These are phyloP conservation scores for Plestiodon gilberti DNA, from an alignment of 2,113 vertebrate genomes.

Conservation along the genomic window DNA sequence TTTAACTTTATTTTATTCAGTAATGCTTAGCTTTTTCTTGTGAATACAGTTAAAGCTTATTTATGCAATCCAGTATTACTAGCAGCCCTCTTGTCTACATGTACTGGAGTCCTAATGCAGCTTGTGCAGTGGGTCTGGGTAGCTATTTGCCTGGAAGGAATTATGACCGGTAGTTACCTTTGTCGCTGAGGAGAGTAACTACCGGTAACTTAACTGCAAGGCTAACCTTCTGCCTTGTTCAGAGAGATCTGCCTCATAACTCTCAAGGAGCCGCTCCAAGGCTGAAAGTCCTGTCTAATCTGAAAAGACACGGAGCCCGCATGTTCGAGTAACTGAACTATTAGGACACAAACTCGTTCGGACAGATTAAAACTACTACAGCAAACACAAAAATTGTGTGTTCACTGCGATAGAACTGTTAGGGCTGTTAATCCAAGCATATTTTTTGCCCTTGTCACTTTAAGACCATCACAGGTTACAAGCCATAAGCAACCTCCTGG, in stretches of 20 bases:
- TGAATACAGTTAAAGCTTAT: background rate
- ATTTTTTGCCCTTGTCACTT: no score
- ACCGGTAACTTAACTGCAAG: no score
- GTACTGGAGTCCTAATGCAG: background rate
- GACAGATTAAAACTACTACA: background rate
- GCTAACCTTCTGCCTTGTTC: background rate
- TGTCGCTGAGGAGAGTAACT: background rate
- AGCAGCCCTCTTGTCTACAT: background rate
- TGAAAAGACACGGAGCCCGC: background rate
- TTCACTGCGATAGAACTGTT: no score
- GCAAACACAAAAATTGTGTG: background rate
- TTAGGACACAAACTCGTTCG: background rate
- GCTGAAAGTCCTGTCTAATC: background rate
- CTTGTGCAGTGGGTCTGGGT: background rate
- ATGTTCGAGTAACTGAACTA: background rate
- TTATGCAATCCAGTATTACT: background rate
- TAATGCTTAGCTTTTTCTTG: background rate
- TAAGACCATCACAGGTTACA: no score
- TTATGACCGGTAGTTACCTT: background rate
- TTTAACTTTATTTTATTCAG: background rate
- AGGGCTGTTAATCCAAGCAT: no score
- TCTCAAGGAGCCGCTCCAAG: background rate
- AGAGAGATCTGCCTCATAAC: background rate
- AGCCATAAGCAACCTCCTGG: no score
- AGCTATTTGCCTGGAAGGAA: background rate